These are phyloP conservation scores for Miltochrista miniata DNA, from an alignment of 2,888 invertebrate species.

Conservation along the genomic window DNA sequence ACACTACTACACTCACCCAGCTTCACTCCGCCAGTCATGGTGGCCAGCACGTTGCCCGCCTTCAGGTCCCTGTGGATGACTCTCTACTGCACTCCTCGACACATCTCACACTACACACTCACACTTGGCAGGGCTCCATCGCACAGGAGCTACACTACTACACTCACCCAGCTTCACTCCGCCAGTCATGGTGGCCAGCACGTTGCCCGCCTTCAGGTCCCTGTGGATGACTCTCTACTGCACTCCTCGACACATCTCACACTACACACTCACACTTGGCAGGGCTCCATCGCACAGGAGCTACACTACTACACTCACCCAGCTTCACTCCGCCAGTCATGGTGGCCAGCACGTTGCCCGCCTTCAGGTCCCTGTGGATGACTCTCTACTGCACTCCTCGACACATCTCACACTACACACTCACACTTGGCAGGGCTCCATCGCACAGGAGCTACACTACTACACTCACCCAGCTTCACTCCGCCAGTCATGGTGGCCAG, in stretches of 20 bases:
- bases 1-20: too few species aligned
- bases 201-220: constrained; percentile 99
- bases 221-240: constrained; percentile 96
- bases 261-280: constrained; percentile 97
- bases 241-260: constrained; percentile 95
- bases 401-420: constrained; percentile 97
- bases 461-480: constrained; percentile 97
- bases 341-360: constrained; percentile 98
- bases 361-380: constrained; percentile 99
- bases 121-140: too few species aligned
- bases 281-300: too few species aligned
- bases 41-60: too few species aligned
- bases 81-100: too few species aligned
- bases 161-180: constrained; percentile 97
- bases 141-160: too few species aligned
- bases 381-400: constrained; percentile 92
- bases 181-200: constrained; percentile 96
- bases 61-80: too few species aligned
- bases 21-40: too few species aligned
- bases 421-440: constrained; percentile 96
- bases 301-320: constrained; percentile 95
- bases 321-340: constrained; percentile 98
- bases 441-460: constrained; percentile 93
- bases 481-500: constrained; percentile 97
- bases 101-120: too few species aligned